Percentiles rank a stretch among this genome's conserved stretches.
phyloP scores from a whole-genome alignment of 2,797 vertebrate genomes.

The Chloroceryle amazona region DNA sequence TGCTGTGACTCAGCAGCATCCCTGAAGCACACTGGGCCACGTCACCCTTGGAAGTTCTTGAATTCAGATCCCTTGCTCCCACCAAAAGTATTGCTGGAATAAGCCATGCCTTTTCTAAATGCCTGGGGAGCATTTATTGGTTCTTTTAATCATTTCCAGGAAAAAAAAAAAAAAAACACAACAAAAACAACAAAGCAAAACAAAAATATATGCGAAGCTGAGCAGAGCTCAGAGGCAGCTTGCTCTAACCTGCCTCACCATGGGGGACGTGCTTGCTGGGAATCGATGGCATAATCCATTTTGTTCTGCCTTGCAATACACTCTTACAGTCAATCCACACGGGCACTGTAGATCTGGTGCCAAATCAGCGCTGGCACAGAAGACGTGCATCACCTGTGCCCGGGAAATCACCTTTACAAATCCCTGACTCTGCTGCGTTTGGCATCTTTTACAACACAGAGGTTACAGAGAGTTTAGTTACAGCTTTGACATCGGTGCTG shows the following conservation, averaged over 20 bases:
- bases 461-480: not conserved
- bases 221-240: not conserved
- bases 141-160: not conserved
- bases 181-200: too few species aligned
- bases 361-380: constrained; percentile 13
- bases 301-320: not conserved
- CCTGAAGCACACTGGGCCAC: not conserved
- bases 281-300: not conserved
- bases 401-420: not conserved
- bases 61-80: not conserved
- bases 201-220: not conserved
- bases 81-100: not conserved
- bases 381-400: not conserved
- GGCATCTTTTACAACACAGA: not conserved
- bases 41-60: not conserved
- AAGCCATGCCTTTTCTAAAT: not conserved
- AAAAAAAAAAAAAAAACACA: not conserved
- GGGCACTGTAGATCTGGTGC: not conserved
- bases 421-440: not conserved
- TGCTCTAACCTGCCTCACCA: not conserved
- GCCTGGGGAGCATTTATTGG: not conserved
- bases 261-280: not conserved
- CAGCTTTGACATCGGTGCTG: not conserved
- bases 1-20: not conserved
- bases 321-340: not conserved